Evolutionary conservation across 2,888 invertebrate genomes (phyloP).

Genomic region (Nomada lathburiana): DNA sequence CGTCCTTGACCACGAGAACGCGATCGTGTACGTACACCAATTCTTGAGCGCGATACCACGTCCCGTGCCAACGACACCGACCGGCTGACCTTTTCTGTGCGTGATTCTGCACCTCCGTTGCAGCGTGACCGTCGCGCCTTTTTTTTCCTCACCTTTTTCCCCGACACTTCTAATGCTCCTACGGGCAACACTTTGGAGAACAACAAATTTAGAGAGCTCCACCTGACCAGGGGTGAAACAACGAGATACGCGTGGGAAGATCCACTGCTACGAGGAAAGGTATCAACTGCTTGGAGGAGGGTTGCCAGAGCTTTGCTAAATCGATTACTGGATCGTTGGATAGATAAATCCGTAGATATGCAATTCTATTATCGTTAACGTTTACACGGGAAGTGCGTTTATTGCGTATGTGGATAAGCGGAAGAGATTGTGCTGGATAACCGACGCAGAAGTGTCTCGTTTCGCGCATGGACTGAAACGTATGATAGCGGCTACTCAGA

Average conservation of each 20-base stretch:
- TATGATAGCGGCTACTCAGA: slow-evolving; percentile 5
- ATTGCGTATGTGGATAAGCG: not conserved
- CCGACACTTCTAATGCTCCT: no score
- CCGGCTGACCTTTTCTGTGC: slow-evolving; percentile 9
- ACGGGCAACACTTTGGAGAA: no score
- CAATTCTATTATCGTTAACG: not conserved
- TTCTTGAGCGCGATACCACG: slow-evolving; percentile 27
- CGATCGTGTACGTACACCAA: slow-evolving; percentile 42
- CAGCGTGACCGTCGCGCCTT: not conserved
- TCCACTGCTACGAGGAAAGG: not conserved
- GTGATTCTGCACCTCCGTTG: slow-evolving; percentile 33
- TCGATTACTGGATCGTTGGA: no score
- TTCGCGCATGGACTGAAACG: not conserved
- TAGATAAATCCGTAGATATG: no score
- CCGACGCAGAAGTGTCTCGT: not conserved
- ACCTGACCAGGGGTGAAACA: no score
- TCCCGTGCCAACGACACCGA: slow-evolving; percentile 24
- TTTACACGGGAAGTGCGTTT: not conserved
- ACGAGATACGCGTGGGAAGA: no score
- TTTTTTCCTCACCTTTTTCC: not conserved
- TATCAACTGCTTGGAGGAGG: not conserved
- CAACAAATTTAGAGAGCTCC: no score
- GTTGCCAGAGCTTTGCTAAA: no score
- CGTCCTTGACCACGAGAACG: slow-evolving; percentile 70
- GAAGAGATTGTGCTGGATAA: not conserved